Evolutionary conservation across 2,113 vertebrate genomes (phyloP), one percentile per base, ranked within the genome.

Genomic region (Tichodroma muraria): DNA sequence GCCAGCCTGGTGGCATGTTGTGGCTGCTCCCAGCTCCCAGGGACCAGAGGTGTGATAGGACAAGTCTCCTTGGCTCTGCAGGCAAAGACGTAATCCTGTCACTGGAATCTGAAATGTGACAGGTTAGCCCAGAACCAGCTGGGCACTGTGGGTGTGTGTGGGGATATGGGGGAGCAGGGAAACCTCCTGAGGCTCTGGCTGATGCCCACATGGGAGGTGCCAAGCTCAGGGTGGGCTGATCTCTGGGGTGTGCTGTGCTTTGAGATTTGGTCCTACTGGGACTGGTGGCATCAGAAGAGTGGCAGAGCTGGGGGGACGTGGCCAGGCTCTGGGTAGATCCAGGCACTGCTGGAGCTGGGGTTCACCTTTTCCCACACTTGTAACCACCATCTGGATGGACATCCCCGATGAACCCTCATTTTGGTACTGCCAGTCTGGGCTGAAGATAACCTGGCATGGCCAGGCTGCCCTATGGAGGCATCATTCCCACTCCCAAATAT

Each of bases 301-400:
- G 0, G 28, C 63, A 76, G 63, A 64, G 30, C 0, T 16, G 6
- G 11, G 22, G 42, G 14, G 19, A 68, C 0, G 2, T 37, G 53
- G 37, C 47, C 2, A 2, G 11, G 17, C 17, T 35, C 75, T 45
- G 23, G 8, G 23, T 56, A 42, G 31, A 8, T 2, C 12, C 1
- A 2, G 25, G 56, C 38, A 21, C 22, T 1, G 0, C 11, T 72
- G 63, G 25, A 64, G 13, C 25, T 7, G 2, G 11, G 12, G 12
- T 11, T 44, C 45, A 42, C 23, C 20, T 63, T 38, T 52, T 69
- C 45, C n/a, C 50, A 11, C 28, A 33, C 21, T 4, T 16, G n/a
- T 31, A 65, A 53, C 24, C 40, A 21, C 31, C 63, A 0, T 0
- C 44, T 68, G 49, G 49, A 15, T 47, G 49, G 44, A 50, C 16